These are phyloP conservation scores for Colletes collaris DNA, from an alignment of 2,888 invertebrate genomes.

Conservation along the genomic window DNA sequence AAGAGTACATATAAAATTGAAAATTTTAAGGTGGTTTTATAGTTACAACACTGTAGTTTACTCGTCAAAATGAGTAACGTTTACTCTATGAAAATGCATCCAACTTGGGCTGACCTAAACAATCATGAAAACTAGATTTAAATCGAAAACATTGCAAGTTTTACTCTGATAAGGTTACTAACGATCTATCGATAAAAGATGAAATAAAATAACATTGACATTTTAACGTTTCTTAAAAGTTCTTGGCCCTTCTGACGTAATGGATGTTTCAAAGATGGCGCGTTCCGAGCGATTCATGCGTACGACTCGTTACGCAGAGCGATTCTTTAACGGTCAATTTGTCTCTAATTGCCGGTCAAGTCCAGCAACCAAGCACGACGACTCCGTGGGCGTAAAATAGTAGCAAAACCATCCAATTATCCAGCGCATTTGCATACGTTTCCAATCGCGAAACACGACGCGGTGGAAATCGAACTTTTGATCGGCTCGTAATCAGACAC, in stretches of 20 bases:
- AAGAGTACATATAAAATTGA: too few species aligned
- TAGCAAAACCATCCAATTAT: constrained; percentile 34
- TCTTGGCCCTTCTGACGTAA: background rate
- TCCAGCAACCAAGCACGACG: constrained; percentile 11
- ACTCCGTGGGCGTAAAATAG: constrained; percentile 17
- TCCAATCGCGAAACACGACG: background rate
- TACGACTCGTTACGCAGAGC: constrained; percentile 12
- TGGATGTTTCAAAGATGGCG: background rate
- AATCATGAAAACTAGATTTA: too few species aligned
- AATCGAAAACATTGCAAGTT: too few species aligned
- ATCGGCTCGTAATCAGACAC: background rate
- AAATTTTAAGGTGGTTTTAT: too few species aligned
- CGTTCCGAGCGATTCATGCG: constrained; percentile 15
- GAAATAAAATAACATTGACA: too few species aligned
- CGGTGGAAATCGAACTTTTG: constrained; percentile 7
- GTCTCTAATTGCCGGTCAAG: constrained; percentile 28
- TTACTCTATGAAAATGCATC: too few species aligned
- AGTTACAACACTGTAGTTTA: too few species aligned
- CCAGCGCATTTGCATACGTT: constrained; percentile 30
- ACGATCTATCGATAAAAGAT: too few species aligned
- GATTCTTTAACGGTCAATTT: constrained; percentile 39
- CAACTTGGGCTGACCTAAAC: too few species aligned
- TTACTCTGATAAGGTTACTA: too few species aligned
- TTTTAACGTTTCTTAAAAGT: too few species aligned
- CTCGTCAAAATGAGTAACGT: too few species aligned